phyloP scores from a whole-genome alignment of 2,797 vertebrate genomes.

The Ciconia nigra region DNA sequence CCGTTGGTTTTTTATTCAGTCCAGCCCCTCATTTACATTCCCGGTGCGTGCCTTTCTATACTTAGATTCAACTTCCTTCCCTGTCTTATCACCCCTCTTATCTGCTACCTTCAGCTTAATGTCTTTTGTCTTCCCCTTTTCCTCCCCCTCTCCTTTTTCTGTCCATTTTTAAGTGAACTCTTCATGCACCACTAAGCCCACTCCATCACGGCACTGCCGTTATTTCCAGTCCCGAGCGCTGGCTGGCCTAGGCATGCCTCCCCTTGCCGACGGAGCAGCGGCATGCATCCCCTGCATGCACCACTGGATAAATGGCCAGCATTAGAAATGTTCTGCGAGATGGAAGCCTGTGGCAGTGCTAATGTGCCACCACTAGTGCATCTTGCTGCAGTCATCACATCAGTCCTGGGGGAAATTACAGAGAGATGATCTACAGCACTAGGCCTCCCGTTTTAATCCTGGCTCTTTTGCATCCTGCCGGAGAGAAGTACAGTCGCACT shows the following conservation, averaged over 20 bases:
- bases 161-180: conserved; percentile 3
- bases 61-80: not conserved
- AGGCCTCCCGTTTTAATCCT: not conserved
- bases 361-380: not conserved
- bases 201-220: not conserved
- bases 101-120: conserved; percentile 1
- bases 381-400: not conserved
- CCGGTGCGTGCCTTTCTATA: not conserved
- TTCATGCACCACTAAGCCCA: not conserved
- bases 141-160: not conserved
- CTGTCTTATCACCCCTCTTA: not conserved
- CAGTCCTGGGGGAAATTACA: not conserved
- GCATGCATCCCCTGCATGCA: not conserved
- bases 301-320: not conserved
- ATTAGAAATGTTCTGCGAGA: not conserved
- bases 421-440: not conserved
- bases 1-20: not conserved
- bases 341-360: not conserved
- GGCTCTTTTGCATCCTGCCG: not conserved
- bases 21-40: conserved; percentile 9
- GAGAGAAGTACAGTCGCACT: rapidly evolving
- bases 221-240: not conserved
- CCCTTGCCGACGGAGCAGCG: not conserved
- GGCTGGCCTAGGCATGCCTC: not conserved
- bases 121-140: conserved; percentile 2